Percentiles rank a stretch among this genome's conserved stretches.
These are phyloP conservation scores for Crocidura indochinensis DNA, from an alignment of 2,797 vertebrate species.

Conservation along the genomic window DNA sequence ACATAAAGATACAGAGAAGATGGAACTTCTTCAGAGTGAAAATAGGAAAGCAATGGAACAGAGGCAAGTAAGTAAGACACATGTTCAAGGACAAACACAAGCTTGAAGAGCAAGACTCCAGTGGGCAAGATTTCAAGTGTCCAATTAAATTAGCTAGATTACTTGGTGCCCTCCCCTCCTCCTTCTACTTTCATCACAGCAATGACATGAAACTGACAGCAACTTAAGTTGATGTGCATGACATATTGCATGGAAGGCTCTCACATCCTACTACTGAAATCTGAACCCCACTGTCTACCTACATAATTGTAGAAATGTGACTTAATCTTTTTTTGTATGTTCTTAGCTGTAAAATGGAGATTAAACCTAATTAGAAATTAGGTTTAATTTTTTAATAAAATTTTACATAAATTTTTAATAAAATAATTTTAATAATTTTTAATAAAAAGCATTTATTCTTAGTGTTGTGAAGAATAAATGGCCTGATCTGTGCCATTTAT, in stretches of 20 bases:
- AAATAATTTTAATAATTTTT: neutral
- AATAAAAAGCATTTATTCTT: constrained; percentile 1
- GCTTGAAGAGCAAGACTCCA: too few relatives aligned
- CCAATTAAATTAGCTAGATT: too few relatives aligned
- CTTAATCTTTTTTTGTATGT: neutral
- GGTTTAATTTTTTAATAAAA: too few relatives aligned
- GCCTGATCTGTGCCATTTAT: neutral
- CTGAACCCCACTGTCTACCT: neutral
- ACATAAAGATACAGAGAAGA: too few relatives aligned
- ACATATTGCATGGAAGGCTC: neutral
- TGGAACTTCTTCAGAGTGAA: too few relatives aligned
- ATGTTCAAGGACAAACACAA: too few relatives aligned
- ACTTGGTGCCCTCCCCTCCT: too few relatives aligned
- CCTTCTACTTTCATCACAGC: neutral
- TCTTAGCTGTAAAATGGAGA: constrained; percentile 19
- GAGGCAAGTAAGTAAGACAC: too few relatives aligned
- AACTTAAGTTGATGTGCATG: neutral
- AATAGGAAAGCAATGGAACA: too few relatives aligned
- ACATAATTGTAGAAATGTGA: neutral
- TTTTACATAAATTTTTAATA: too few relatives aligned
- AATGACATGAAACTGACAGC: neutral
- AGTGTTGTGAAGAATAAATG: constrained; percentile 35
- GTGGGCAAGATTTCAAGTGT: too few relatives aligned
- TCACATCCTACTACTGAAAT: neutral
- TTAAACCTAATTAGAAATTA: neutral